Base-by-base conservation (phyloP, 1,140 invertebrate species). In the Lasaia peninsularis region DNA sequence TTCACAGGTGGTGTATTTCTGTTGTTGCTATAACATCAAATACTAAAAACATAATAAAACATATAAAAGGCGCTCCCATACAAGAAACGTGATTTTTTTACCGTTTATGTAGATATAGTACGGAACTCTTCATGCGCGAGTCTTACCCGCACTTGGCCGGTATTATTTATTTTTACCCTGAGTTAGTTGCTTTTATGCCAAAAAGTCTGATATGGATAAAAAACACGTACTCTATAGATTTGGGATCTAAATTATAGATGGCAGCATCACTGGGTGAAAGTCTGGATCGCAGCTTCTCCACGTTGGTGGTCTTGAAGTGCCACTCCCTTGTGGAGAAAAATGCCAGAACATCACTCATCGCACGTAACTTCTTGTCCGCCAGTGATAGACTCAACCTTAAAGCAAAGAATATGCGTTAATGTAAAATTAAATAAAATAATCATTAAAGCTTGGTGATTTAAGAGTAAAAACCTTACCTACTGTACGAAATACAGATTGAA, bases 241-340 rank as follows among this genome's bases (percentile, higher is more conserved):
- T 76, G 0, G 91, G 78, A 66, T 92, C 90, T 63, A 92, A 80
- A 58, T 91, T 89, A 69, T 92, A 92, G 9, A 82, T 83, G 16
- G 87, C 80, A 50, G 75, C 87, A 63, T 95, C 94, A 8, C 87
- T 73, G 1, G 89, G 82, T 3, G 89, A 80, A 28, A 96, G 65
- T 0, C 80, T 76, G 2, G 84, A 69, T 59, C 91, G 91, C 21
- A 99, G 86, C 48, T 89, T 90, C 49, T 92, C 88, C 8, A 98
- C 93, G 71, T 98, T 98, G 40, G 94, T 93, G 58, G 95, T 96
- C 58, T 91, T 91, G 83, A 98, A 98, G 58, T 92, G 91, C 97
- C 97, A 98, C 75, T 97, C 93, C 65, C 95, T 91, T 8, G 93
- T 94, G 20, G 96, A 96, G 82, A 98, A 99, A 81, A 95, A 98